Evolutionary conservation across 2,888 invertebrate species (phyloP).

Genomic region (Calephelis perditalis): DNA sequence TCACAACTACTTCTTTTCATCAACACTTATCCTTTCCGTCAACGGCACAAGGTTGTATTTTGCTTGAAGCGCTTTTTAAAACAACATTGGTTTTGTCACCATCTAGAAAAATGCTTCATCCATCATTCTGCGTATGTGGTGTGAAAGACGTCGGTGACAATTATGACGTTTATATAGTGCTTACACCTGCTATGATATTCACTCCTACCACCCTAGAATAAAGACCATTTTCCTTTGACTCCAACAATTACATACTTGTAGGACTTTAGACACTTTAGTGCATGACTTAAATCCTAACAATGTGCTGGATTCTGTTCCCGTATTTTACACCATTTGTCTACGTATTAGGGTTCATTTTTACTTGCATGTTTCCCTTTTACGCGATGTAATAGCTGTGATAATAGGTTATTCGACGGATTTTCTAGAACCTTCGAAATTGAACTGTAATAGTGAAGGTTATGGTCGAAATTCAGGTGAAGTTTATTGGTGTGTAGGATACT

Average conservation of each 20-base stretch:
- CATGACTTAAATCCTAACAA: conserved; percentile 22
- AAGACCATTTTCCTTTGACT: conserved; percentile 46
- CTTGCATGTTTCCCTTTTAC: background rate
- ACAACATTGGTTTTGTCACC: conserved; percentile 34
- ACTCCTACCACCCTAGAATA: conserved; percentile 44
- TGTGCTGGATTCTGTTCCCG: conserved; percentile 3
- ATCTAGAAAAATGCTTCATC: conserved; percentile 67
- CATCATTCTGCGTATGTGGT: conserved; percentile 60
- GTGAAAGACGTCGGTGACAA: conserved; percentile 69
- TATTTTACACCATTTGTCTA: conserved; percentile 9
- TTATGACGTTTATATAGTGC: conserved; percentile 54
- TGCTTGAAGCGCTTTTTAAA: conserved; percentile 19
- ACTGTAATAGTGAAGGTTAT: background rate
- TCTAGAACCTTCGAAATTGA: background rate
- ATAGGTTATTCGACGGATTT: conserved; percentile 12
- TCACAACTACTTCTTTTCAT: conserved; percentile 37
- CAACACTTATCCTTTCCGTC: conserved; percentile 16
- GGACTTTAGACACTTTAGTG: conserved; percentile 43
- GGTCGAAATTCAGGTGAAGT: conserved; percentile 23
- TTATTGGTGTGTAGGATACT: conserved; percentile 37
- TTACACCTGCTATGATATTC: conserved; percentile 22
- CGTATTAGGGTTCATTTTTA: background rate
- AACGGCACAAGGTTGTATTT: conserved; percentile 35
- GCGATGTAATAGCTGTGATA: conserved; percentile 10
- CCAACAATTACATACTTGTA: conserved; percentile 39